phyloP scores from a whole-genome alignment of 2,888 invertebrate species.

The Gortyna flavago region DNA sequence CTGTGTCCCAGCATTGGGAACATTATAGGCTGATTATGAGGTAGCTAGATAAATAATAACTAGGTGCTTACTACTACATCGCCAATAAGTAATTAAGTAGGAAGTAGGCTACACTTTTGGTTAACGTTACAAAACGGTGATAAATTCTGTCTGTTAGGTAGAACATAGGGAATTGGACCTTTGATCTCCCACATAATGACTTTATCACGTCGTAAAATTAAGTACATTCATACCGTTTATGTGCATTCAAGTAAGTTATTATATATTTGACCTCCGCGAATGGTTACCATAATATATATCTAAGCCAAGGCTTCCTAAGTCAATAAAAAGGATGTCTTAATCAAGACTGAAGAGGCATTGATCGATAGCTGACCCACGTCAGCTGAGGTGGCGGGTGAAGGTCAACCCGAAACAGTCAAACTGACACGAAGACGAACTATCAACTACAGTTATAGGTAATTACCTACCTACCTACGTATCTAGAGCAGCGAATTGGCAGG shows the following conservation, averaged over 20 bases:
- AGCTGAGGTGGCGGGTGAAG: constrained; percentile 29
- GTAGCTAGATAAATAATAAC: not conserved
- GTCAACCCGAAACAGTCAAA: constrained; percentile 20
- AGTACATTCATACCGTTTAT: not conserved
- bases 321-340: constrained; percentile 47
- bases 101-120: not conserved
- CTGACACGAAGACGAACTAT: constrained; percentile 24
- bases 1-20: no score
- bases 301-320: constrained; percentile 19
- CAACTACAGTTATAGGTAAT: not conserved
- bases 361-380: constrained; percentile 45
- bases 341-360: constrained; percentile 50
- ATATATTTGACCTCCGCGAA: not conserved
- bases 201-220: not conserved
- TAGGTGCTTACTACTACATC: no score
- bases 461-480: not conserved
- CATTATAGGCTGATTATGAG: no score
- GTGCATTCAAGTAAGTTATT: constrained; percentile 1
- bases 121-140: not conserved
- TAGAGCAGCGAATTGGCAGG: not conserved
- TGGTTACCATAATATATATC: constrained; percentile 11
- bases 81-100: not conserved
- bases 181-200: constrained; percentile 10
- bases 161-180: not conserved
- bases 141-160: no score